Base-by-base conservation (phyloP, 1,140 invertebrate genomes). In the Drosophila kohkoa region DNA sequence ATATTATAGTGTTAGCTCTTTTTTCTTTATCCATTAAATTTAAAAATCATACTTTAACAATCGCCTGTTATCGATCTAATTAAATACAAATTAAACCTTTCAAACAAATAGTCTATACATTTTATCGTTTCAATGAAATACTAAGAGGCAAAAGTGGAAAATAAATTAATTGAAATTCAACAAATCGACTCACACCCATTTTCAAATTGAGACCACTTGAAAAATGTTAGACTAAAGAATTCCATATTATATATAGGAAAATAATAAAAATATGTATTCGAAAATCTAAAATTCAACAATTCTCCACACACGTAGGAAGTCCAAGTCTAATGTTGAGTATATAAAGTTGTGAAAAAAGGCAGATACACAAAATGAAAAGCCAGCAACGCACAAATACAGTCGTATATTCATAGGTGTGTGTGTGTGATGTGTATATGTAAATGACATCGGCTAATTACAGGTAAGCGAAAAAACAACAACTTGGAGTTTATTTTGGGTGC, bases 361-460 rank as follows among this genome's bases (percentile, higher is more conserved):
- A 73, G 69, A 66, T 73, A 77, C 69, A 72, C 59, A 76, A 76
- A 58, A 76, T 71, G 55, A 60, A 76, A 76, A 63, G 48, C 43
- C 35, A 41, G 35, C 30, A 51, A 38, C 46, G 45, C 45, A 60
- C 35, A 43, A 16, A 16, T 32, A 67, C 16, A 25, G n/a, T 55
- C 8, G 68, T 6, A 55, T 5, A 60, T 6, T 25, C 59, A 28
- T 6, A 69, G 5, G 8, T 43, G 41, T 43, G 41, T 43, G 13
- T 2, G 32, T n/a, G 7, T 25, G n/a, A 3, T 45, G 5, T n/a
- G 25, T 58, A 15, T 73, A 15, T 48, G 38, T 72, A 78, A 80
- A 87, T 89, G 83, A 87, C 85, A 87, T 72, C 87, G 81, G 85
- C 85, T 88, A 88, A 89, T 88, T 88, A 88, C 85, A 89, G 85